These are phyloP conservation scores for Lithobates pipiens DNA, from an alignment of 2,797 vertebrate genomes.

Conservation along the genomic window DNA sequence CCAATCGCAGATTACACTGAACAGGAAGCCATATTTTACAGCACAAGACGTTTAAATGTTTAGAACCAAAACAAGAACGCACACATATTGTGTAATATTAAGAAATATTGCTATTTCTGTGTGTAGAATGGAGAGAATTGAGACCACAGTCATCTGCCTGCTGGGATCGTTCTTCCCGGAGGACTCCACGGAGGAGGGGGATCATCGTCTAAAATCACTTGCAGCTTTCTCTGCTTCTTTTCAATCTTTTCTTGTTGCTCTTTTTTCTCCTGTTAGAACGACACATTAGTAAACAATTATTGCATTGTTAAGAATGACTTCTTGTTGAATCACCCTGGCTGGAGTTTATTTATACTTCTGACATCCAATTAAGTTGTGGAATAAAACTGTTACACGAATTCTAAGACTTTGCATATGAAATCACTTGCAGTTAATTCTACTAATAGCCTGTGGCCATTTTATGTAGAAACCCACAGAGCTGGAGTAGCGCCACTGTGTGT, in stretches of 20 bases:
- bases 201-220: constrained; percentile 73
- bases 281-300: background rate
- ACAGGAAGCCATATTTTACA: too few species aligned
- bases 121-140: constrained; percentile 43
- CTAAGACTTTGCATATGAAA: background rate
- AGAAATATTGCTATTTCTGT: constrained; percentile 39
- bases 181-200: constrained; percentile 88
- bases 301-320: background rate
- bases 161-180: constrained; percentile 85
- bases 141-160: constrained; percentile 74
- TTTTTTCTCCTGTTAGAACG: constrained; percentile 81
- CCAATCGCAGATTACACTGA: too few species aligned
- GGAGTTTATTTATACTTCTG: background rate
- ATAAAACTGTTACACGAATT: too few species aligned
- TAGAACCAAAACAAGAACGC: background rate
- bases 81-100: constrained; percentile 48
- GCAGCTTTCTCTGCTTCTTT: constrained; percentile 78
- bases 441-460: background rate
- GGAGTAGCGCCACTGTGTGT: too few species aligned
- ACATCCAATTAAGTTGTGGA: too few species aligned
- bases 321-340: background rate
- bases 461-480: background rate
- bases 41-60: background rate
- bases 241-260: constrained; percentile 79
- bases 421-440: background rate